These are phyloP conservation scores for Eulemur mongoz DNA, from an alignment of 2,797 vertebrate species.

Conservation along the genomic window DNA sequence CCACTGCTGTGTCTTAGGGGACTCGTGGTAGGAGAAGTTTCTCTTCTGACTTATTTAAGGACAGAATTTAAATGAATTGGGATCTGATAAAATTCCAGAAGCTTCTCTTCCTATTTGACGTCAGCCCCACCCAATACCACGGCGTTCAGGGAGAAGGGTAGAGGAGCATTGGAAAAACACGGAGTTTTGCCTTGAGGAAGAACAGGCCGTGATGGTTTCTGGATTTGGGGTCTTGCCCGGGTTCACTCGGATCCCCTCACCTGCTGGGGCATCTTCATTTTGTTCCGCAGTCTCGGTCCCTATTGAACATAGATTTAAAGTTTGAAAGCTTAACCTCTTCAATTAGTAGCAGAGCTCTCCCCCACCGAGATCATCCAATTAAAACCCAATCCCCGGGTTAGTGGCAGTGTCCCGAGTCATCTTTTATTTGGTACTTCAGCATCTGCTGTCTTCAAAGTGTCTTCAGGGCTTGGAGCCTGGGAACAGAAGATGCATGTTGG, in stretches of 20 bases:
- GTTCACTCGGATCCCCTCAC: rapidly evolving
- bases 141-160: neutral
- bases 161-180: neutral
- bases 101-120: neutral
- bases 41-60: neutral
- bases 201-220: rapidly evolving
- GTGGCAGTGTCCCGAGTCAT: no score
- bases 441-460: neutral
- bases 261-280: neutral
- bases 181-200: neutral
- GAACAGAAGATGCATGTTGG: neutral
- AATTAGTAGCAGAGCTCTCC: neutral
- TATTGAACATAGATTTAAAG: neutral
- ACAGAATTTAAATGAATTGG: neutral
- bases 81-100: conserved; percentile 18
- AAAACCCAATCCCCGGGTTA: neutral
- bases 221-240: neutral
- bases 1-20: neutral
- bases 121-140: neutral
- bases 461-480: neutral
- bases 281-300: neutral
- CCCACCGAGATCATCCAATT: neutral
- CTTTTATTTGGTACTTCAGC: neutral
- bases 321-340: conserved; percentile 20
- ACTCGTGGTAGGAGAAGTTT: rapidly evolving